Percentiles rank a stretch among this genome's conserved stretches.
Evolutionary conservation across 64 coral and sea anemone species (phyloP).

Genomic region (Exaiptasia diaphana): DNA sequence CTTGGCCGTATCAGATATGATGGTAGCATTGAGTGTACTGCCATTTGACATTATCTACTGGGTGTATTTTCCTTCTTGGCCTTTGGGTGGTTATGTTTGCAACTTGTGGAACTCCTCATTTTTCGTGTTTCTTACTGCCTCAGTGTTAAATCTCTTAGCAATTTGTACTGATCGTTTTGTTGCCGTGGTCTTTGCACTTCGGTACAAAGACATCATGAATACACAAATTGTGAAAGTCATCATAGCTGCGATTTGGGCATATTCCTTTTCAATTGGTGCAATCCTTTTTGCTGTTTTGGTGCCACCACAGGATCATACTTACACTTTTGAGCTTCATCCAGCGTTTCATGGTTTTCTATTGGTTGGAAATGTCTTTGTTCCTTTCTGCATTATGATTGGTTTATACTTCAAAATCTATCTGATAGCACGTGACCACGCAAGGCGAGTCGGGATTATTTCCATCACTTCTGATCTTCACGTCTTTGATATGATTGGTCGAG

Average conservation of each 20-base stretch:
- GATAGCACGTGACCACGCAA: slow-evolving; percentile 68
- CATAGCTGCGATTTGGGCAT: slow-evolving; percentile 51
- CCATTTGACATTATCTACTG: slow-evolving; percentile 80
- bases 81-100: slow-evolving; percentile 44
- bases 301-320: slow-evolving; percentile 48
- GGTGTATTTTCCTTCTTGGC: slow-evolving; percentile 74
- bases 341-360: slow-evolving; percentile 65
- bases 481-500: slow-evolving; percentile 46
- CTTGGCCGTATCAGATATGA: slow-evolving; percentile 73
- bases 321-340: slow-evolving; percentile 67
- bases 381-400: slow-evolving; percentile 60
- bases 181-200: slow-evolving; percentile 71
- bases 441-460: slow-evolving; percentile 9
- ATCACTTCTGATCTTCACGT: not conserved
- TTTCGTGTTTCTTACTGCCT: slow-evolving; percentile 76
- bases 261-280: slow-evolving; percentile 38
- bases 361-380: slow-evolving; percentile 61
- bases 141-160: slow-evolving; percentile 71
- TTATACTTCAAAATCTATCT: slow-evolving; percentile 83
- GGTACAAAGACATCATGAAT: slow-evolving; percentile 52
- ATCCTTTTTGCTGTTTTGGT: slow-evolving; percentile 51
- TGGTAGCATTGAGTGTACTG: slow-evolving; percentile 51
- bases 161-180: slow-evolving; percentile 74
- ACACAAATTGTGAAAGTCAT: slow-evolving; percentile 13
- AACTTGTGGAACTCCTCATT: slow-evolving; percentile 86